Percentiles rank a stretch among this genome's conserved stretches.
Conservation (phyloP, 2,888 invertebrate genomes). For the Eristalis tenax region DNA sequence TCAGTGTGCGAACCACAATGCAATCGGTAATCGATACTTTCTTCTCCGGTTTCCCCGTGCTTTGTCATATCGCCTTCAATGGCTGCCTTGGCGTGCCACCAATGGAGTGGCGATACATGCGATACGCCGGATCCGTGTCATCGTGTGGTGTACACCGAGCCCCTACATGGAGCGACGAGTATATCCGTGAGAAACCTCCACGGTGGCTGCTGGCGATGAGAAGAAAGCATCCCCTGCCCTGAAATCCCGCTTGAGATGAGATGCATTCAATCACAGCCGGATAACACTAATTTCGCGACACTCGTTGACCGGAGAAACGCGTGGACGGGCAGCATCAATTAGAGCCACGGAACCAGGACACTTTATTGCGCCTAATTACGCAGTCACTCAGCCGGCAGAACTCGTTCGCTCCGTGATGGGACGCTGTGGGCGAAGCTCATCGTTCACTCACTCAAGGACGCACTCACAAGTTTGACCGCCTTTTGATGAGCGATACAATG, state of each 20-base stretch:
- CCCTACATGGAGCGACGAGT: slow-evolving; percentile 2
- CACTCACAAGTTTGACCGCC: background rate
- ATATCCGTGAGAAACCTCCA: slow-evolving; percentile 44
- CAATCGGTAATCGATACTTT: slow-evolving; percentile 50
- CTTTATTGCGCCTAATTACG: slow-evolving; percentile 24
- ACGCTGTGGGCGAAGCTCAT: background rate
- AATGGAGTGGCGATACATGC: slow-evolving; percentile 21
- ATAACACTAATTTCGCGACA: slow-evolving; percentile 10
- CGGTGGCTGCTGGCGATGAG: background rate
- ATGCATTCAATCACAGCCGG: background rate
- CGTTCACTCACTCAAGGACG: background rate
- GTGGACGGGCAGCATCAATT: slow-evolving; percentile 11
- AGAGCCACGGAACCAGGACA: background rate
- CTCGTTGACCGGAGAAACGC: slow-evolving; percentile 2
- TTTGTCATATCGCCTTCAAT: slow-evolving; percentile 55
- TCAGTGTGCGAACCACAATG: background rate
- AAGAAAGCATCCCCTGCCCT: slow-evolving; percentile 11
- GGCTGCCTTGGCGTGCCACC: slow-evolving; percentile 58
- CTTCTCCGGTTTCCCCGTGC: background rate
- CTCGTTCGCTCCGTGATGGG: background rate
- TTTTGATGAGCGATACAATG: background rate
- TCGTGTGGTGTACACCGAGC: background rate
- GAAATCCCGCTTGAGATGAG: background rate
- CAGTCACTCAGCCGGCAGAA: background rate
- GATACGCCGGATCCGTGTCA: slow-evolving; percentile 45